Evolutionary conservation across 2,797 vertebrate species (phyloP).

Genomic region (Tokudaia muenninki): DNA sequence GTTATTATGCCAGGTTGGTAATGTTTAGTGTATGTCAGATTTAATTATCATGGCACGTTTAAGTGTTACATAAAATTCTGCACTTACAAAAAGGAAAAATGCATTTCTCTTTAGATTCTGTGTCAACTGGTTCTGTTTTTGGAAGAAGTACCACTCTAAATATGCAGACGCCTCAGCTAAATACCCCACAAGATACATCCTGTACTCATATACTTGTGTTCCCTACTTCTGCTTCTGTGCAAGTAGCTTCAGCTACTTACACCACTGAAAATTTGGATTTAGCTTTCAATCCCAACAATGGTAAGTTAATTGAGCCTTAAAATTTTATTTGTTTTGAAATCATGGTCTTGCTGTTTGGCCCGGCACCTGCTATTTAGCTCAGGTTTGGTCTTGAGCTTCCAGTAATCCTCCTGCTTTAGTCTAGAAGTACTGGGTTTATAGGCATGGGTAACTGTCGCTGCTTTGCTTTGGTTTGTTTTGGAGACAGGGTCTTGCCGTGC

Average conservation of each 20-base stretch:
- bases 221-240: slow-evolving; percentile 97
- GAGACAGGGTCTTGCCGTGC: background rate
- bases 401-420: background rate
- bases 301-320: slow-evolving; percentile 88
- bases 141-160: slow-evolving; percentile 98
- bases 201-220: slow-evolving; percentile 99
- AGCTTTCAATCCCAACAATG: slow-evolving; percentile 97
- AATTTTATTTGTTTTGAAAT: background rate
- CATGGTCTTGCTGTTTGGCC: background rate
- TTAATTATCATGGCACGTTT: slow-evolving; percentile 58
- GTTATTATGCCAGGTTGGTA: slow-evolving; percentile 98
- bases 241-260: slow-evolving; percentile 96
- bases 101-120: slow-evolving; percentile 92
- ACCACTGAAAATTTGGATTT: slow-evolving; percentile 97
- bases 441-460: background rate
- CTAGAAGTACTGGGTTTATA: background rate
- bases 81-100: slow-evolving; percentile 66
- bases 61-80: slow-evolving; percentile 59
- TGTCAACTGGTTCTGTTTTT: slow-evolving; percentile 98
- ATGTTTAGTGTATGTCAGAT: slow-evolving; percentile 64
- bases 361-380: background rate
- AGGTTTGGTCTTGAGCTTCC: background rate
- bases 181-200: slow-evolving; percentile 98
- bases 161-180: slow-evolving; percentile 98
- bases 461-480: background rate